Evolutionary conservation across 2,888 invertebrate genomes (phyloP).

Genomic region (Megastigmus dorsalis): DNA sequence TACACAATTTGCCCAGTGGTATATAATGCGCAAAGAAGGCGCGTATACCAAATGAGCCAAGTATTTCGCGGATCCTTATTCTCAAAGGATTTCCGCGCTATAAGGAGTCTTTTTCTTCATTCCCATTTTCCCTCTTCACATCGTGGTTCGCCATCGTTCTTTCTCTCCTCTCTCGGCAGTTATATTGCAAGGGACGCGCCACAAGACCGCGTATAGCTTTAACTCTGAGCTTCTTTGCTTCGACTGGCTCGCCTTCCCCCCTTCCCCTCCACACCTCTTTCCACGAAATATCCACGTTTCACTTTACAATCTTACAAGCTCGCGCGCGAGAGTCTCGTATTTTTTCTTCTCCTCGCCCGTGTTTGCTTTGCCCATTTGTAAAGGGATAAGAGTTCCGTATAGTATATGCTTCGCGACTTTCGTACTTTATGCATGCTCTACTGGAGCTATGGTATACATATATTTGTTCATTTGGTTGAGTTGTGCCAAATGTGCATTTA

Average conservation of each 20-base stretch:
- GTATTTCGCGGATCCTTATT: neutral
- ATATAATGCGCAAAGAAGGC: too few relatives aligned
- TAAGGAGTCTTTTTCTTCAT: slow-evolving; percentile 24
- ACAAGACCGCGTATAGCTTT: neutral
- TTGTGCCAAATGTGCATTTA: too few relatives aligned
- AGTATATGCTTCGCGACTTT: too few relatives aligned
- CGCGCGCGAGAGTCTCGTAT: neutral
- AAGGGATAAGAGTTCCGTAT: too few relatives aligned
- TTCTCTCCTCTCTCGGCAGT: neutral
- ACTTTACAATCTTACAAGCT: slow-evolving; percentile 33
- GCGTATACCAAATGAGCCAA: neutral
- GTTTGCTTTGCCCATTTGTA: neutral
- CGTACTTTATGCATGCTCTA: too few relatives aligned
- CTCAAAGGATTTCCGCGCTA: neutral
- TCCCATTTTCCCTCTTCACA: neutral
- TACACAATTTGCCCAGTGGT: too few relatives aligned
- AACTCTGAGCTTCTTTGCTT: neutral
- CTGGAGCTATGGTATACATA: too few relatives aligned
- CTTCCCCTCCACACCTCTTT: neutral
- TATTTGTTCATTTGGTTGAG: too few relatives aligned
- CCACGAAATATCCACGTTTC: slow-evolving; percentile 3
- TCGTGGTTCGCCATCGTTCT: slow-evolving; percentile 6
- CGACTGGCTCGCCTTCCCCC: neutral
- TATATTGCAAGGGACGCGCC: neutral
- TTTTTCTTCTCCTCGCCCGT: slow-evolving; percentile 1